Conservation (phyloP, 2,888 invertebrate species). For the Stegophylla sp. region DNA sequence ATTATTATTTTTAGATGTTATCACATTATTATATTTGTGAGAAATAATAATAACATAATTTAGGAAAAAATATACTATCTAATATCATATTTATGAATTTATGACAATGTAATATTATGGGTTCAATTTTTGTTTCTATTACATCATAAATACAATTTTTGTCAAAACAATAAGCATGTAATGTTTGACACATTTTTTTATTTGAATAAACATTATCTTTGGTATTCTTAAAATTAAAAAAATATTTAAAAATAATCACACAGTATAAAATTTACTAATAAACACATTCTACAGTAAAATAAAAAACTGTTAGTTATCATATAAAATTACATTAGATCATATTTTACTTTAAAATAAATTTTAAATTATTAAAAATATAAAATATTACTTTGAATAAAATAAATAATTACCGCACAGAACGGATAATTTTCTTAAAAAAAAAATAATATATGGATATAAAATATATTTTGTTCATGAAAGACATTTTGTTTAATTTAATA, state of each 20-base stretch:
- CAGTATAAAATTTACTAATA: constrained; percentile 21
- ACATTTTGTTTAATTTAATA: neutral
- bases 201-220: constrained; percentile 44
- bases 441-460: neutral
- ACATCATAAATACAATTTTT: neutral
- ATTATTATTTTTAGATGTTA: too few species aligned
- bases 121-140: neutral
- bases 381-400: constrained; percentile 4
- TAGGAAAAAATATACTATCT: too few species aligned
- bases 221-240: constrained; percentile 35
- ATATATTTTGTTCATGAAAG: constrained; percentile 6
- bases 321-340: constrained; percentile 38
- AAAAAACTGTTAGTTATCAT: neutral
- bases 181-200: constrained; percentile 33
- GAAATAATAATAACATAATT: too few species aligned
- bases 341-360: neutral
- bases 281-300: constrained; percentile 6
- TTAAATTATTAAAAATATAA: constrained; percentile 12
- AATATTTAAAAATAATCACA: constrained; percentile 20
- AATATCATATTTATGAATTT: too few species aligned
- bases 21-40: too few species aligned
- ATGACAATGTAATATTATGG: too few species aligned
- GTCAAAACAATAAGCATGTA: neutral
- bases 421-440: constrained; percentile 15
- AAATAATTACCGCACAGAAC: constrained; percentile 1